Percentiles rank a stretch among this genome's conserved stretches.
phyloP scores from a whole-genome alignment of 1,140 invertebrate genomes.

The Polypedilum pembai region DNA sequence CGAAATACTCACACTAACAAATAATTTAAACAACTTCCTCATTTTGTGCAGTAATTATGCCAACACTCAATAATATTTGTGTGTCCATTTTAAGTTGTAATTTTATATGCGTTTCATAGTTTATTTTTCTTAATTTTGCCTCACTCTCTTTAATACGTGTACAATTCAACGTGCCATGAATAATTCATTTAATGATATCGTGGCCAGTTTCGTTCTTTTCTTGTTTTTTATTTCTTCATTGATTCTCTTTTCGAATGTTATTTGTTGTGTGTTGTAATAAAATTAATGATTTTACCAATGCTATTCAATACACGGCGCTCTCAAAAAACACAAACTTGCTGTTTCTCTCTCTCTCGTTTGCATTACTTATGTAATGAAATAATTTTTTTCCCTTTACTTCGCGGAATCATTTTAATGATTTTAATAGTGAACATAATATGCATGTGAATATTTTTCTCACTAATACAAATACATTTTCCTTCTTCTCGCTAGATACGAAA shows the following conservation, averaged over 20 bases:
- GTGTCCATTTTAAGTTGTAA: constrained; percentile 10
- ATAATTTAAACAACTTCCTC: not conserved
- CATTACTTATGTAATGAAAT: too few species aligned
- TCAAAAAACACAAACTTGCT: too few species aligned
- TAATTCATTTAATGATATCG: constrained; percentile 14
- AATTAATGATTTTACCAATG: not conserved
- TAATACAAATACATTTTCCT: too few species aligned
- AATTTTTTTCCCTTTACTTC: too few species aligned
- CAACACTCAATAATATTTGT: not conserved
- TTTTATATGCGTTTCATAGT: constrained; percentile 6
- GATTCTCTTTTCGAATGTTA: not conserved
- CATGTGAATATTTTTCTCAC: too few species aligned
- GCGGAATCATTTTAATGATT: too few species aligned
- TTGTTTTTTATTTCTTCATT: not conserved
- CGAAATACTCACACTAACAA: not conserved
- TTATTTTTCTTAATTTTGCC: not conserved
- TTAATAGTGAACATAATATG: too few species aligned
- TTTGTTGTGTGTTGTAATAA: not conserved
- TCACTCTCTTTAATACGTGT: not conserved
- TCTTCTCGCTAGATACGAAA: not conserved
- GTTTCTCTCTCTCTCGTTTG: not conserved
- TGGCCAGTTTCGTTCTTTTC: not conserved
- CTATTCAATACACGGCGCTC: not conserved
- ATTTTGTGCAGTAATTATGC: not conserved
- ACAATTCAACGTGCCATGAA: constrained; percentile 16